These are phyloP conservation scores for Schizopygopsis pylzovi DNA, from an alignment of 2,797 vertebrate genomes.

Conservation along the genomic window DNA sequence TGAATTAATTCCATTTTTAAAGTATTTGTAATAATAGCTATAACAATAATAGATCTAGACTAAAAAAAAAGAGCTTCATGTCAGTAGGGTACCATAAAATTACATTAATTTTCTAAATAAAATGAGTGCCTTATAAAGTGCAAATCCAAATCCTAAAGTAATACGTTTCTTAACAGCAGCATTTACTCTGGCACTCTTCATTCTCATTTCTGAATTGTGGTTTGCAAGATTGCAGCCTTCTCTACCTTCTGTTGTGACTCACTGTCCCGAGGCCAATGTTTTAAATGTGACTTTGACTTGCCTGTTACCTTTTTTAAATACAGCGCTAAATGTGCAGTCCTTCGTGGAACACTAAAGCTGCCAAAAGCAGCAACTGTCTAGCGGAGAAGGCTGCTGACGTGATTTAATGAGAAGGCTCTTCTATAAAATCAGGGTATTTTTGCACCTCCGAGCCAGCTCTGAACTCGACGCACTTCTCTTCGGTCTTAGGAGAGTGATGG, in stretches of 20 bases:
- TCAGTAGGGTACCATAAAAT: neutral
- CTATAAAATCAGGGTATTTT: conserved; percentile 40
- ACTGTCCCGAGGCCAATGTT: conserved; percentile 15
- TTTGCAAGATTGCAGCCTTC: conserved; percentile 27
- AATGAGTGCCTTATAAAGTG: neutral
- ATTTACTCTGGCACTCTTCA: conserved; percentile 21
- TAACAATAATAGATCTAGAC: neutral
- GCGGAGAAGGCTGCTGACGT: conserved; percentile 26
- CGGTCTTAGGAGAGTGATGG: neutral
- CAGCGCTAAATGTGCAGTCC: conserved; percentile 35
- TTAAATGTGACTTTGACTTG: conserved; percentile 44
- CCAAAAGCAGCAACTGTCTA: conserved; percentile 41
- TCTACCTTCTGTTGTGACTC: conserved; percentile 34
- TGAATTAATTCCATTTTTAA: neutral
- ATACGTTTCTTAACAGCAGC: conserved; percentile 9
- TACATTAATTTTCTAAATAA: neutral
- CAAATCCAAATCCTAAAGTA: neutral
- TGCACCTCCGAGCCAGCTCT: conserved; percentile 20
- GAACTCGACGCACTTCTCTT: neutral
- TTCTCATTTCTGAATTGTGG: conserved; percentile 33
- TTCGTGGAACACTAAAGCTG: conserved; percentile 45
- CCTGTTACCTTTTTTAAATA: conserved; percentile 48
- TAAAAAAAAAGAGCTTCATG: neutral
- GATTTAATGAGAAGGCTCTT: conserved; percentile 44
- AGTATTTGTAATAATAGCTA: neutral